Base-by-base conservation (phyloP, 2,888 invertebrate genomes). In the Cantharis rufa region DNA sequence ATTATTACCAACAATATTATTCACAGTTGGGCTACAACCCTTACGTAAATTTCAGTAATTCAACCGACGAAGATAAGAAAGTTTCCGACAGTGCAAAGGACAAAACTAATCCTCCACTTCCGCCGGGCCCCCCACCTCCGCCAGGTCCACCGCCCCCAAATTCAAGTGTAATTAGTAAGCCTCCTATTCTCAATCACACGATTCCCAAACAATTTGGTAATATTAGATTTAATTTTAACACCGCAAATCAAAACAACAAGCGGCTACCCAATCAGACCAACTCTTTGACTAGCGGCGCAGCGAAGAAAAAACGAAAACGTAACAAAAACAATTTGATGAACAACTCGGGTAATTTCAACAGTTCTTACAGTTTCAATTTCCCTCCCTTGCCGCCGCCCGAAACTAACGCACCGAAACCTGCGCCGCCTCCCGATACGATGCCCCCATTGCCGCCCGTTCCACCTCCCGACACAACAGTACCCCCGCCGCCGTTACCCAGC, bases 261-360 rank as follows among this genome's bases (percentile, higher is more conserved):
- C 79, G 81, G 63, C 70, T 76, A n/a, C 66, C 80, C 81, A 76
- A 77, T 74, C 82, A 80, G 11, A 89, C 88, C 79, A 88, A 79
- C 82, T 87, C 87, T 13, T 82, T 85, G 76, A 90, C 88, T 77
- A 90, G 89, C 78, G 91, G 90, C 75, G 90, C 90, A 11, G 90
- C 91, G 1, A 94, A 95, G 89, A 95, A 94, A 89, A 95, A 94
- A 88, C 92, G 93, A 79, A 94, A 93, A 84, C 92, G 92, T 84
- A 91, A 91, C 81, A 90, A 89, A 83, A 88, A 89, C 71, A 83
- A 85, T 62, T 78, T 82, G 66, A 80, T 79, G 21, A 82, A 82
- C 69, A 80, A 81, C 27, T 83, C 83, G 72, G 85, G 90, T 74
- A 80, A 82, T 76, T 78, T 80, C 80, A 82, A 82, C 78, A 85